Conservation (phyloP, 2,888 invertebrate genomes). For the Brachypalpus laphriformis region DNA sequence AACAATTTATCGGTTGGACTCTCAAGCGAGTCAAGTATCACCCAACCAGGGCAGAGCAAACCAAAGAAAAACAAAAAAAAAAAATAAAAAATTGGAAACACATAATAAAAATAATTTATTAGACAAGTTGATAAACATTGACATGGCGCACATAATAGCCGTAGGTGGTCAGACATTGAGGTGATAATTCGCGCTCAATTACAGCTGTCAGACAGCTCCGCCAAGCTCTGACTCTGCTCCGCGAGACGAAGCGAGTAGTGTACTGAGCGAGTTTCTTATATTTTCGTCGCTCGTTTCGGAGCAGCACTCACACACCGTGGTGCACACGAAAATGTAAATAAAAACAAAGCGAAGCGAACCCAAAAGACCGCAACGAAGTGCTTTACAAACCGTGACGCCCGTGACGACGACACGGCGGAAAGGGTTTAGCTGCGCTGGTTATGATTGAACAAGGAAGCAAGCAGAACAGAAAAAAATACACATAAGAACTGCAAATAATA, state of each 20-base stretch:
- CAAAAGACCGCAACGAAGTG: conserved; percentile 59
- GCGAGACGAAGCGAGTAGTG: conserved; percentile 5
- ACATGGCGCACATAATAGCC: conserved; percentile 73
- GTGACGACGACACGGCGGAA: conserved; percentile 15
- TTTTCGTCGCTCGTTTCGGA: background rate
- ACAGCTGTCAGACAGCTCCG: conserved; percentile 61
- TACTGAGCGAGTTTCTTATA: conserved; percentile 18
- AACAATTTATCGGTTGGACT: conserved; percentile 48
- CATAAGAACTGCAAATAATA: conserved; percentile 22
- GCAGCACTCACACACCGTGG: background rate
- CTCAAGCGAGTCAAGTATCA: conserved; percentile 42
- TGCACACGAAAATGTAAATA: conserved; percentile 33
- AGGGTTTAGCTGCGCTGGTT: conserved; percentile 30
- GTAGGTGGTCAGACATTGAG: conserved; percentile 73
- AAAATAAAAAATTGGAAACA: conserved; percentile 25
- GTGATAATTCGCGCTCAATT: conserved; percentile 74
- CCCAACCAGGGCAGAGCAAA: conserved; percentile 43
- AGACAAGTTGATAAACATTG: conserved; percentile 74
- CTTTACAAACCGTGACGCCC: conserved; percentile 45
- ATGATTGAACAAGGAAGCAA: conserved; percentile 45
- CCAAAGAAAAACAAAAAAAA: background rate
- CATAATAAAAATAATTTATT: conserved; percentile 73
- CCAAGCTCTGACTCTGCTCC: background rate
- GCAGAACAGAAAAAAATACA: background rate
- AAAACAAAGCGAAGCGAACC: conserved; percentile 28